Evolutionary conservation across 2,888 invertebrate genomes (phyloP), one percentile per base, ranked within the genome.

Genomic region (Schizaphis graminum): DNA sequence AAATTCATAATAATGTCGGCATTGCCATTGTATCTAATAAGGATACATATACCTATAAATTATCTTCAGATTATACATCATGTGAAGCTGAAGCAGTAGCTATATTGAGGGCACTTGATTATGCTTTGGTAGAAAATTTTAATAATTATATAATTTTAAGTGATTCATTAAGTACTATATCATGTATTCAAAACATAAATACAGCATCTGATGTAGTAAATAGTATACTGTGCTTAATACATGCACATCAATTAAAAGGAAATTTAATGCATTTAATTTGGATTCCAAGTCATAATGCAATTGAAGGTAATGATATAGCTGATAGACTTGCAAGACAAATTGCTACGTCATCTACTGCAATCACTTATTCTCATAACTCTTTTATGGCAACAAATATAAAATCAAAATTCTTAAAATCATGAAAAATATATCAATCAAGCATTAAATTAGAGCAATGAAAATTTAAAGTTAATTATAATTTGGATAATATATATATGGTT

Each of bases 81-180:
- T 41, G 3, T 61, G 85, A 89, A 21, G 93, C 93, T 35, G 93
- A 94, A 90, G 93, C 93, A 57, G 89, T 94, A 49, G 93, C 93
- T 61, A 94, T 94, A 61, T 85, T 89, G n/a, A 85, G 77, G 24
- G 93, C 93, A 41, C 53, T 92, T 28, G 92, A 92, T 35, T 92
- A 92, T 77, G 92, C 92, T 5, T n/a, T 92, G 11, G n/a, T 24
- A 53, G 67, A 92, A 77, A 67, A 88, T 92, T 88, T 61, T 28
- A 44, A 88, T 77, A 53, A 92, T 11, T 92, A 61, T 88, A 11
- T 92, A 67, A 92, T 92, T 53, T 88, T 92, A 53, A 92, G 88
- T n/a, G 92, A 92, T 88, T 92, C 92, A 21, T 88, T 92, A 28
- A 67, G 10, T 77, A 92, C 88, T 11, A 41, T 92, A 67, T 88